phyloP scores from a whole-genome alignment of 2,888 invertebrate species.

The Tipula lateralis region DNA sequence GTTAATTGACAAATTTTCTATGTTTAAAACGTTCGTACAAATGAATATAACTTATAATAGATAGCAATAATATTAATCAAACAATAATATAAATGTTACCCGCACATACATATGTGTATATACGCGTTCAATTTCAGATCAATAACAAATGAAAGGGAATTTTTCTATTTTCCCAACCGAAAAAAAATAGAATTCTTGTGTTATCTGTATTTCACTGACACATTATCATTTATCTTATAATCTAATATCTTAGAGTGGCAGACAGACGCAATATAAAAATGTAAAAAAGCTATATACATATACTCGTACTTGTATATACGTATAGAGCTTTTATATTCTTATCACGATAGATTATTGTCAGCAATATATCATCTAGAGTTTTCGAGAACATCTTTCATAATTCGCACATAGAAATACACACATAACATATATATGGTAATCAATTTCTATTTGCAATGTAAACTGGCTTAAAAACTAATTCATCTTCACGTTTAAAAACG shows the following conservation, averaged over 20 bases:
- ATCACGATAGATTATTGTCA: slow-evolving; percentile 1
- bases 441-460: slow-evolving; percentile 6
- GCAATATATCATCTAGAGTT: neutral
- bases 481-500: neutral
- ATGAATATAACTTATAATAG: neutral
- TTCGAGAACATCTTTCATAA: neutral
- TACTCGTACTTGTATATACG: neutral
- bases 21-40: neutral
- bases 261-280: neutral
- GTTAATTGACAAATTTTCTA: neutral
- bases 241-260: slow-evolving; percentile 11
- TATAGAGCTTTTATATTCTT: neutral
- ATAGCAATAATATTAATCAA: neutral
- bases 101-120: neutral
- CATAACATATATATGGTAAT: neutral
- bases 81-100: neutral
- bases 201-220: slow-evolving; percentile 1
- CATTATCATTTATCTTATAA: slow-evolving; percentile 24
- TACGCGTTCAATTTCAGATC: neutral
- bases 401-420: neutral
- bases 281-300: neutral
- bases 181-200: neutral
- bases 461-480: neutral
- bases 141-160: neutral
- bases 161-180: neutral